Evolutionary conservation across 2,888 invertebrate species (phyloP), one percentile per base, ranked within the genome.

Genomic region (Brassicogethes aeneus): DNA sequence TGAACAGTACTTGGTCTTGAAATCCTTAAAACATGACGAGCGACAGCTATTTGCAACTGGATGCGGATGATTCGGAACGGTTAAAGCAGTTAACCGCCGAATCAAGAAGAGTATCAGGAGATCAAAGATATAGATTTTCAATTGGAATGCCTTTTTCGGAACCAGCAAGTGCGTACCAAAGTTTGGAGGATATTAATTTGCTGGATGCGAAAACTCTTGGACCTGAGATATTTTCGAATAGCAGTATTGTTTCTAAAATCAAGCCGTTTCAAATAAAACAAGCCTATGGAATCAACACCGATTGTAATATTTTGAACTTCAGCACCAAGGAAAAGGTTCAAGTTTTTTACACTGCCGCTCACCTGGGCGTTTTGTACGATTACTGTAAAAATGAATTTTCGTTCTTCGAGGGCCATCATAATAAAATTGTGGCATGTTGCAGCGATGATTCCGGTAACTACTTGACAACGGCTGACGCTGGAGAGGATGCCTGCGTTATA

Each of bases 201-300:
- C n/a, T n/a, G n/a, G n/a, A n/a, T n/a, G n/a, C n/a, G n/a, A n/a
- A n/a, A n/a, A n/a, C n/a, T n/a, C n/a, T 45, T 17, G 51, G 49
- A 13, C 51, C 48, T 1, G 23, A 47, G 16, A 31, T 40, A n/a
- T 49, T 52, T 36, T 41, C 37, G 14, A 47, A 52, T 41, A 45
- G 53, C 3, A 40, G 47, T 7, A 35, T 56, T n/a, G 33, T 49
- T 3, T 29, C 39, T 13, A 52, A 45, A 42, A 47, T 54, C 7
- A 50, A 43, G 42, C 51, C 55, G 3, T 55, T 56, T 42, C 72
- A 72, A 50, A 59, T 79, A 7, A 65, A 72, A 17, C 82, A 82
- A 81, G 72, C 77, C 31, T 74, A 77, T 60, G 83, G 83, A 1
- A 71, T 77, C 54, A 82, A 79, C 55, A 57, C 71, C 1, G 70